Evolutionary conservation across 2,888 invertebrate genomes (phyloP).

Genomic region (Protonemura montana): DNA sequence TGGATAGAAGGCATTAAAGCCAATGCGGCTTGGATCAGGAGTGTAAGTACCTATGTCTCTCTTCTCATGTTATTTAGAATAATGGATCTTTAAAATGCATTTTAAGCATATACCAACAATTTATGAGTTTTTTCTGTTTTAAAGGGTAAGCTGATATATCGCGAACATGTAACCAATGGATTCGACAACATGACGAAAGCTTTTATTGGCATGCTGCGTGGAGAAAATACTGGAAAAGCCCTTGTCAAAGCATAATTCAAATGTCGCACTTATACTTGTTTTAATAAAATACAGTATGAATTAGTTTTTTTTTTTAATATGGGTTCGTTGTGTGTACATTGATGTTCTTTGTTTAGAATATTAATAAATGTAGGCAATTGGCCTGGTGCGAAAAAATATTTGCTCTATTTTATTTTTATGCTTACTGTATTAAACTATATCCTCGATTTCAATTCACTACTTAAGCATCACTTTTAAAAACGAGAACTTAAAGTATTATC

Average conservation of each 20-base stretch:
- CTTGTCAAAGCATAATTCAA: slow-evolving; percentile 65
- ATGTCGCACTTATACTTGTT: slow-evolving; percentile 14
- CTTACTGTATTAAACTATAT: too few species aligned
- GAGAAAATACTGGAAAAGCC: slow-evolving; percentile 76
- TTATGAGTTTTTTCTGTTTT: slow-evolving; percentile 47
- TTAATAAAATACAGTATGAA: not conserved
- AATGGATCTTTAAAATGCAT: too few species aligned
- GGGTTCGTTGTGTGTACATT: not conserved
- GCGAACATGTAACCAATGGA: slow-evolving; percentile 74
- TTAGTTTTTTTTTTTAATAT: too few species aligned
- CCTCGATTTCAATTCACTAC: too few species aligned
- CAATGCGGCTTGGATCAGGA: slow-evolving; percentile 70
- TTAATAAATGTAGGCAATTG: not conserved
- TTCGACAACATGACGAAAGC: slow-evolving; percentile 79
- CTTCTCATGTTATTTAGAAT: too few species aligned
- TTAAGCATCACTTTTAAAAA: too few species aligned
- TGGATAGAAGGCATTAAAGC: slow-evolving; percentile 71
- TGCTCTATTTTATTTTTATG: not conserved
- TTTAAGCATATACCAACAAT: not conserved
- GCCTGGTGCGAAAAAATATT: not conserved
- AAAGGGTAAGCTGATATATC: slow-evolving; percentile 72
- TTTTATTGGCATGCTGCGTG: slow-evolving; percentile 68
- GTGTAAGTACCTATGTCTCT: slow-evolving; percentile 54
- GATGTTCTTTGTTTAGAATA: not conserved
- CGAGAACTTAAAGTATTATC: too few species aligned